Base-by-base conservation (phyloP, 2,113 vertebrate species). In the Rhabdornis inornatus region DNA sequence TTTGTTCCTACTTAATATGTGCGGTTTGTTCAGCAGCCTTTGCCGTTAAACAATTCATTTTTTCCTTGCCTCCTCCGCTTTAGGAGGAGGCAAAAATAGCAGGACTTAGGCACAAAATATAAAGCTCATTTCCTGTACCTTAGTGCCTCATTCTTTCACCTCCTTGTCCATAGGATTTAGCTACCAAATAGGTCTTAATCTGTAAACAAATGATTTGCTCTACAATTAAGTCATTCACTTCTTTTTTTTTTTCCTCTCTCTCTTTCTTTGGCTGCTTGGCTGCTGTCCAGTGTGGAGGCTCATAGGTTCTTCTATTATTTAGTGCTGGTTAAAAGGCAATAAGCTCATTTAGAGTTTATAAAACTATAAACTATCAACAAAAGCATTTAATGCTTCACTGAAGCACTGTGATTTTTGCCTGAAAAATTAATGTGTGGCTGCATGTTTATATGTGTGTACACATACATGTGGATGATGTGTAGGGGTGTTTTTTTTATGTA, bases 201-300 rank as follows among this genome's bases (percentile, higher is more conserved):
- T 98, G 97, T 97, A 98, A 98, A 98, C 97, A 98, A 98, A 97
- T 97, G 87, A 97, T 97, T 97, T 97, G 96, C 95, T 97, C 96
- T 97, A 98, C 97, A 98, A 98, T 98, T 97, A 97, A 97, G 97
- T 93, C 89, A 98, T 98, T 98, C 97, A 97, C 87, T 75, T 31
- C 5, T 45, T 19, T 52, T 66, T 45, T 20, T 19, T 10, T 4
- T 2, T 2, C 52, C 52, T 55, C 30, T 30, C 30, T 14, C 21
- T 7, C 83, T 90, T 87, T 79, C 86, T 94, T 87, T 53, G 90
- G 89, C 92, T 93, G 49, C 49, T 97, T 98, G 98, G 98, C 97
- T 40, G 94, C 91, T 95, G 79, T 97, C 97, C 98, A 98, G 70
- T 28, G 88, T 45, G 81, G 65, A 97, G 90, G 97, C 96, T 97